Base-by-base conservation (phyloP, 2,888 invertebrate species). In the Chymomyza fuscimana region DNA sequence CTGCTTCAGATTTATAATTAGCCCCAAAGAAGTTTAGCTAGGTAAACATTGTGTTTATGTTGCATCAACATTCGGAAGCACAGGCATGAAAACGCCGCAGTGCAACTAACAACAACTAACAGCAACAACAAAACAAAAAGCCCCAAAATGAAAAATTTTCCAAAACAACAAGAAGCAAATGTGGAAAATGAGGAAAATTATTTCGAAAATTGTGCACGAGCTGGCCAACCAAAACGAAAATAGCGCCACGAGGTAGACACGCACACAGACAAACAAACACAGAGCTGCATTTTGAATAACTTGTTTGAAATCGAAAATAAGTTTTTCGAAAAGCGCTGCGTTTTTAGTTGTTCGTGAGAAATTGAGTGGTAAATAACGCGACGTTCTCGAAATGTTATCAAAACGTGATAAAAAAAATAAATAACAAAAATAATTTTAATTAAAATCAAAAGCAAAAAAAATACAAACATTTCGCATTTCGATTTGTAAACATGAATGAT, bases 1-100 rank as follows among this genome's bases (percentile, higher is more conserved):
- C 36, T 72, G 63, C 72, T n/a, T 15, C 65, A 71, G 65, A 79
- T 81, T 82, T 82, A 82, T 82, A 72, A 82, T 82, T 82, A 82
- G 85, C 82, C 77, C 74, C 76, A 82, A 82, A 82, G 79, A 84
- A 86, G 83, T 84, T 84, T 73, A 70, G 78, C 70, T 74, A 78
- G 77, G 73, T 81, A 85, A 85, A 87, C 82, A 81, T 78, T 74
- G 73, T 72, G 74, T 85, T 76, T 75, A 74, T 74, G 78, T 76
- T 82, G 76, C 79, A 70, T 69, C 73, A 76, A 77, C 71, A 79
- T 67, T 32, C 64, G 70, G 25, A 19, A 54, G 54, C 54, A 54
- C n/a, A 19, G 19, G 22, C 22, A 54, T 54, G 54, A 54, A 22
- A 54, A 54, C 22, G 54, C 54, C 7, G 54, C 16, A 54, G 9